Percentiles rank a stretch among this genome's conserved stretches.
phyloP scores from a whole-genome alignment of 2,113 vertebrate genomes.

The Pteronura brasiliensis region DNA sequence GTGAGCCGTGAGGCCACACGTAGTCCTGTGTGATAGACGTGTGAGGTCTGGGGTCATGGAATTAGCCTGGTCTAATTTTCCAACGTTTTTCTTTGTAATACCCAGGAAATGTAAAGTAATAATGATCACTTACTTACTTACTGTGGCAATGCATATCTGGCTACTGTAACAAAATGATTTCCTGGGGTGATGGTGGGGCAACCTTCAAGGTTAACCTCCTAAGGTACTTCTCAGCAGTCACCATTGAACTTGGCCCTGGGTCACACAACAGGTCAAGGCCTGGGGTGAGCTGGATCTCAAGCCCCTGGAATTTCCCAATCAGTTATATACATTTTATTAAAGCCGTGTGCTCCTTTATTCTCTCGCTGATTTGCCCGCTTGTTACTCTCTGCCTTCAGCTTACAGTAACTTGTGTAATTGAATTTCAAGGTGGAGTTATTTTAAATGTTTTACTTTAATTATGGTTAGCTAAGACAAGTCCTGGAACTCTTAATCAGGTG shows the following conservation, averaged over 20 bases:
- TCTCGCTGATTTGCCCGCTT: background rate
- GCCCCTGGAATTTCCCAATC: background rate
- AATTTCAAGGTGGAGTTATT: constrained; percentile 39
- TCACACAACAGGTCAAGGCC: background rate
- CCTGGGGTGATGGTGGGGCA: background rate
- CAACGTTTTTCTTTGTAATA: background rate
- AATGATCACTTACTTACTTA: background rate
- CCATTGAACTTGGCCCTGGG: background rate
- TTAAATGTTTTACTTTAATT: constrained; percentile 45
- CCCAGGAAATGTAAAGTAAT: background rate
- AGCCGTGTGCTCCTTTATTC: background rate
- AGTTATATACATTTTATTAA: background rate
- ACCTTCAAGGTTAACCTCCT: background rate
- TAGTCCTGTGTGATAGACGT: accelerated
- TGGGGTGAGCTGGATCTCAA: background rate
- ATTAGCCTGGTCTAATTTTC: background rate
- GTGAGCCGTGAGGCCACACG: accelerated
- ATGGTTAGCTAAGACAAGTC: constrained; percentile 35
- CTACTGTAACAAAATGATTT: background rate
- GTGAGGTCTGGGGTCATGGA: background rate
- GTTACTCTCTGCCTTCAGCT: background rate
- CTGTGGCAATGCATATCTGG: background rate
- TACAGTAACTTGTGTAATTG: background rate
- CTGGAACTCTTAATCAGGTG: background rate
- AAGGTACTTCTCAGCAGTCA: background rate